Evolutionary conservation across 2,113 vertebrate genomes (phyloP).

Genomic region (Seriola dumerili): DNA sequence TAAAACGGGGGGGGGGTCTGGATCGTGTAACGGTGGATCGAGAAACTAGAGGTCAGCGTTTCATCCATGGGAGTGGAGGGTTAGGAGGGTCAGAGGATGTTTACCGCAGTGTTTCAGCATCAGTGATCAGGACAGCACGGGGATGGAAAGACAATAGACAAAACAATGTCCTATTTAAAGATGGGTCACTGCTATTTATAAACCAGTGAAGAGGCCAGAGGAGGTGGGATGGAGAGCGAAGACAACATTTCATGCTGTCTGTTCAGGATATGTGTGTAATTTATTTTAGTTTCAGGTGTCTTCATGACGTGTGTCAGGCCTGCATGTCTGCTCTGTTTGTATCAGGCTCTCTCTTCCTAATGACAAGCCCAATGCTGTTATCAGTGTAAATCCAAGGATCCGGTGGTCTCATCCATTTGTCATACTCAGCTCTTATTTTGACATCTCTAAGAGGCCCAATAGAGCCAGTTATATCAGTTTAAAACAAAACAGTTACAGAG

Average conservation of each 20-base stretch:
- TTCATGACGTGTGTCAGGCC: background rate
- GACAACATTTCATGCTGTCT: background rate
- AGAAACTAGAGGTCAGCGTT: conserved; percentile 23
- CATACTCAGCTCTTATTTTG: conserved; percentile 55
- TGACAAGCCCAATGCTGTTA: conserved; percentile 25
- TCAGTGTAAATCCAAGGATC: conserved; percentile 28
- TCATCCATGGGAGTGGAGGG: conserved; percentile 33
- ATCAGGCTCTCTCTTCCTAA: background rate
- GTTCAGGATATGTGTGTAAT: background rate
- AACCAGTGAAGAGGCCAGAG: conserved; percentile 31
- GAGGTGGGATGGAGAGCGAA: background rate
- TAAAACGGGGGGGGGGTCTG: background rate
- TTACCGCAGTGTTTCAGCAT: conserved; percentile 67
- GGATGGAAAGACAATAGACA: conserved; percentile 74
- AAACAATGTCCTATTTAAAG: conserved; percentile 80
- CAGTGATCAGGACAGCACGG: conserved; percentile 59
- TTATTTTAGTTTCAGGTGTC: conserved; percentile 6
- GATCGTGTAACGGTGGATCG: conserved; percentile 8
- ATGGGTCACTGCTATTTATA: conserved; percentile 72
- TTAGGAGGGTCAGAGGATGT: conserved; percentile 76
- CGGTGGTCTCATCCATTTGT: conserved; percentile 30
- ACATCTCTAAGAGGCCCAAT: conserved; percentile 37
- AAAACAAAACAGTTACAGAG: conserved; percentile 27
- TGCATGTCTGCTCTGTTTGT: background rate
- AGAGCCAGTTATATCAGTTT: conserved; percentile 21